These are phyloP conservation scores for Pollenia angustigena DNA, from an alignment of 2,888 invertebrate species.

Conservation along the genomic window DNA sequence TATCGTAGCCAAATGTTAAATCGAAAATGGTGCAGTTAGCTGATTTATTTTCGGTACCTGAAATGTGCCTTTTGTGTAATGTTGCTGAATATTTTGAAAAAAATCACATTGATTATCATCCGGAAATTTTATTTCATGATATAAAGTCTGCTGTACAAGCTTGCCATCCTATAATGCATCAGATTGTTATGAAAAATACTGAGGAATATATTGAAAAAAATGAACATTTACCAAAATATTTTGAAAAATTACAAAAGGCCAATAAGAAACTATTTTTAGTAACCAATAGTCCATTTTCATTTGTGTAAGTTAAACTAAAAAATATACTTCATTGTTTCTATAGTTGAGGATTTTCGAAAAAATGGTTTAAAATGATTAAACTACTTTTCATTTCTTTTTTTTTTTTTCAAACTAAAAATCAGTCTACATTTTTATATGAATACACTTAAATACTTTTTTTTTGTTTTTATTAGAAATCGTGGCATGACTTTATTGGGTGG, in stretches of 20 bases:
- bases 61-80: conserved; percentile 96
- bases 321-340: background rate
- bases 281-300: conserved; percentile 97
- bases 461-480: conserved; percentile 87
- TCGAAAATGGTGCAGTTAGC: conserved; percentile 96
- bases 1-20: conserved; percentile 78
- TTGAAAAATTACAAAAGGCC: conserved; percentile 89
- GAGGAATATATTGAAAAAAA: conserved; percentile 92
- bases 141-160: conserved; percentile 95
- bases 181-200: conserved; percentile 92
- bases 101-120: conserved; percentile 96
- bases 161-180: conserved; percentile 95
- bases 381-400: too few relatives aligned
- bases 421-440: background rate
- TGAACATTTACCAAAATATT: conserved; percentile 89
- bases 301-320: conserved; percentile 89
- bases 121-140: conserved; percentile 97
- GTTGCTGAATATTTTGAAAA: conserved; percentile 96
- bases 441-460: background rate
- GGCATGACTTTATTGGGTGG: conserved; percentile 97
- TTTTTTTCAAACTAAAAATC: background rate
- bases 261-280: conserved; percentile 96
- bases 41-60: conserved; percentile 98
- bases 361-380: too few relatives aligned
- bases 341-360: too few relatives aligned